phyloP scores from a whole-genome alignment of 2,113 vertebrate species.

The Megaceryle torquata region DNA sequence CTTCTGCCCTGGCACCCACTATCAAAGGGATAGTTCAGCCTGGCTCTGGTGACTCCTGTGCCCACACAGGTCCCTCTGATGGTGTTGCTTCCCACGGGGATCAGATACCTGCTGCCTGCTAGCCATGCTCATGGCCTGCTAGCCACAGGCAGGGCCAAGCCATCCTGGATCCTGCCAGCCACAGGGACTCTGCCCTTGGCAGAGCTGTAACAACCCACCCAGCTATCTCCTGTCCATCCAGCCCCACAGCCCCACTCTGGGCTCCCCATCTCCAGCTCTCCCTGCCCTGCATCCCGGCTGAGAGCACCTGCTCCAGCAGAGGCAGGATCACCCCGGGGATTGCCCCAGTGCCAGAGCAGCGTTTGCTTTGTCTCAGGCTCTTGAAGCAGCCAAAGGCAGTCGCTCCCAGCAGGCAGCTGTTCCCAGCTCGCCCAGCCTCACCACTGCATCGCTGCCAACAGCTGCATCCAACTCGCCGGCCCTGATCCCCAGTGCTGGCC shows the following conservation, averaged over 20 bases:
- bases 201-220: neutral
- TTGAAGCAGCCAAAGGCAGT: neutral
- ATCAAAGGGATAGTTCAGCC: neutral
- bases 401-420: constrained; percentile 37
- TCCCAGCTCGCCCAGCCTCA: neutral
- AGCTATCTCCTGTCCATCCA: neutral
- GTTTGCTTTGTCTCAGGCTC: neutral
- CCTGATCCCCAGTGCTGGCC: neutral
- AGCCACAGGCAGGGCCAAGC: neutral
- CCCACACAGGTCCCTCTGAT: neutral
- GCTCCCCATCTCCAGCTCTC: neutral
- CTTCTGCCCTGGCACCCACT: neutral
- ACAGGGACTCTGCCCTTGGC: neutral
- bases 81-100: neutral
- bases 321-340: neutral
- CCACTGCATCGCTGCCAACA: neutral
- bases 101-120: neutral
- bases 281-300: neutral
- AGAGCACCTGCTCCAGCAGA: neutral
- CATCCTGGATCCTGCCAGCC: neutral
- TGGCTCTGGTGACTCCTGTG: neutral
- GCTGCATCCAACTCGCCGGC: neutral
- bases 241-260: neutral
- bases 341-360: neutral
- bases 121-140: neutral